Evolutionary conservation across 2,113 vertebrate genomes (phyloP), one percentile per base, ranked within the genome.

Genomic region (Tauraco erythrolophus): DNA sequence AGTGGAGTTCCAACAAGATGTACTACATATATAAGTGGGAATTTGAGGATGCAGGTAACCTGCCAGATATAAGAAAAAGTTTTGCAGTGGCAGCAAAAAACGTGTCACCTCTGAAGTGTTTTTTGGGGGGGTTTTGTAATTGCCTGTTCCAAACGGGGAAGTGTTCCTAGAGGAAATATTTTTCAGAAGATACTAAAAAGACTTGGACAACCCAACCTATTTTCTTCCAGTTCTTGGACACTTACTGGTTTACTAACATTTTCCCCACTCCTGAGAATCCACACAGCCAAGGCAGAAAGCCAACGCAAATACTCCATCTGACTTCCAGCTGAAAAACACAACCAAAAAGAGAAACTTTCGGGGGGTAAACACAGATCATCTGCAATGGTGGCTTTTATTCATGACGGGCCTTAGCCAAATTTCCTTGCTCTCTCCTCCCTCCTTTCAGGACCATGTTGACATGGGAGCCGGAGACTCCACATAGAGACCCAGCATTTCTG

Each of bases 191-290:
- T 14, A 68, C 84, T 81, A 75, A 78, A 90, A 89, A 71, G 35
- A 53, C 17, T 89, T 91, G 80, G 89, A 89, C 45, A 95, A 53
- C 24, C 41, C 78, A 92, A 90, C 28, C 39, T 88, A 51, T 95
- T 95, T 94, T 91, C 65, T 91, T 79, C 48, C 74, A 87, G 53
- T 71, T 91, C 61, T 85, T 88, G 84, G 61, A 91, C 84, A 68
- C 65, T 68, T 65, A 62, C 57, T 85, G 39, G 62, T 81, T 95
- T 88, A 92, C 53, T 65, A 94, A 91, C 66, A 61, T 72, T 83
- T 77, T 83, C 57, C 33, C 19, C 37, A 61, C 53, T 17, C 65
- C 35, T 65, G 65, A 93, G 70, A 94, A 91, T 60, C 88, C 3
- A 1, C 51, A 64, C 0, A 0, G 89, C 46, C 91, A 77, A 91